Evolutionary conservation across 2,797 vertebrate genomes (phyloP).

Genomic region (Rhinophrynus dorsalis): DNA sequence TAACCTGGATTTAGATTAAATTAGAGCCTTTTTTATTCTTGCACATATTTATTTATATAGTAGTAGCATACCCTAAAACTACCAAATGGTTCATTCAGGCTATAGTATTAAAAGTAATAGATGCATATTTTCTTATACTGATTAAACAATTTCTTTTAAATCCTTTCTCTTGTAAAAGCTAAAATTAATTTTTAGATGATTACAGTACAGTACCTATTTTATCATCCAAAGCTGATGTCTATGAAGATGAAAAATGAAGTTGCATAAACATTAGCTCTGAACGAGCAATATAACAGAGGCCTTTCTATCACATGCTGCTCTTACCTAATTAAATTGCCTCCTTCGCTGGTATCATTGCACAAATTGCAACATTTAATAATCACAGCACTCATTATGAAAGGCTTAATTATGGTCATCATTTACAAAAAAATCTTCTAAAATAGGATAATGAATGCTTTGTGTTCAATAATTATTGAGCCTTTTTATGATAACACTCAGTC

Average conservation of each 20-base stretch:
- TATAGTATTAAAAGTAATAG: no score
- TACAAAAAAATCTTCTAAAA: constrained; percentile 63
- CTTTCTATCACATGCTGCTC: not conserved
- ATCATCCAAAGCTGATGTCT: not conserved
- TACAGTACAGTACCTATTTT: not conserved
- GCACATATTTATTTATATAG: no score
- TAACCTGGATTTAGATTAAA: no score
- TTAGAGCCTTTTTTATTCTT: no score
- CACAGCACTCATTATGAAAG: constrained; percentile 63
- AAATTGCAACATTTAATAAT: constrained; percentile 65
- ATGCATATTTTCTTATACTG: no score
- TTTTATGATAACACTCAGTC: constrained; percentile 53
- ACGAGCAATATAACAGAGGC: not conserved
- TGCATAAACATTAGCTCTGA: not conserved
- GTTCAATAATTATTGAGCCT: constrained; percentile 65
- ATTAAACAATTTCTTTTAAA: constrained; percentile 47
- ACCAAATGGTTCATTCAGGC: no score
- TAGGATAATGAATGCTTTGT: constrained; percentile 64
- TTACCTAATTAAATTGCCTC: constrained; percentile 56
- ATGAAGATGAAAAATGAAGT: not conserved
- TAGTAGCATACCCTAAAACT: no score
- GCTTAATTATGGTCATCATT: constrained; percentile 70
- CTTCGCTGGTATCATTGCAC: constrained; percentile 56
- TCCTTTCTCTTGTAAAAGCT: constrained; percentile 36
- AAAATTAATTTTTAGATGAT: not conserved